phyloP scores from a whole-genome alignment of 30 jellyfish, hydroid and myxozoan genomes.

The Aurelia aurita region DNA sequence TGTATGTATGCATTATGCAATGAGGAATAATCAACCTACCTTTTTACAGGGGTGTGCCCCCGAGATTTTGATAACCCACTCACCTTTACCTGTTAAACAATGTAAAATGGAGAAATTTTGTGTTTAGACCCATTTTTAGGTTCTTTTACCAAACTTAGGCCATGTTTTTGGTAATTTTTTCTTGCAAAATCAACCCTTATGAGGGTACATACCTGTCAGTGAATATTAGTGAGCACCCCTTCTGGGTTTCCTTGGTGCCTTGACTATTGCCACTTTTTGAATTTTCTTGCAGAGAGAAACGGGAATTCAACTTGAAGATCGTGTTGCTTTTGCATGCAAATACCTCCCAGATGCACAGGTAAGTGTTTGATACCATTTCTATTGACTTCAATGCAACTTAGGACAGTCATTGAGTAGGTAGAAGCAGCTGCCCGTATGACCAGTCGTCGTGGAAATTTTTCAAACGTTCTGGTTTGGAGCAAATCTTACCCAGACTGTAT shows the following conservation, averaged over 20 bases:
- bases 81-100: background rate
- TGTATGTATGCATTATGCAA: too few relatives aligned
- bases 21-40: too few relatives aligned
- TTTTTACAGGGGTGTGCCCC: background rate
- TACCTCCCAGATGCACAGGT: conserved; percentile 90
- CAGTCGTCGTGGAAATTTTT: background rate
- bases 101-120: background rate
- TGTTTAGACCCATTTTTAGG: background rate
- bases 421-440: background rate
- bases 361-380: background rate
- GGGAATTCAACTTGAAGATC: conserved; percentile 86
- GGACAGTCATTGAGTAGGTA: background rate
- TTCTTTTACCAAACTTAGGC: background rate
- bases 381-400: background rate
- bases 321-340: conserved; percentile 93
- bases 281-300: conserved; percentile 57
- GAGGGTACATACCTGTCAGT: too few relatives aligned
- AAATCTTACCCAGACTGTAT: background rate
- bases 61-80: background rate
- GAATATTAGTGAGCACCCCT: too few relatives aligned
- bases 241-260: too few relatives aligned
- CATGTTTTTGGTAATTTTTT: background rate
- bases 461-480: background rate
- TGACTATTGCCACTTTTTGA: too few relatives aligned
- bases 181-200: too few relatives aligned